Percentiles rank a stretch among this genome's conserved stretches.
Conservation (phyloP, 2,888 invertebrate genomes). For the Sacculina carcini region DNA sequence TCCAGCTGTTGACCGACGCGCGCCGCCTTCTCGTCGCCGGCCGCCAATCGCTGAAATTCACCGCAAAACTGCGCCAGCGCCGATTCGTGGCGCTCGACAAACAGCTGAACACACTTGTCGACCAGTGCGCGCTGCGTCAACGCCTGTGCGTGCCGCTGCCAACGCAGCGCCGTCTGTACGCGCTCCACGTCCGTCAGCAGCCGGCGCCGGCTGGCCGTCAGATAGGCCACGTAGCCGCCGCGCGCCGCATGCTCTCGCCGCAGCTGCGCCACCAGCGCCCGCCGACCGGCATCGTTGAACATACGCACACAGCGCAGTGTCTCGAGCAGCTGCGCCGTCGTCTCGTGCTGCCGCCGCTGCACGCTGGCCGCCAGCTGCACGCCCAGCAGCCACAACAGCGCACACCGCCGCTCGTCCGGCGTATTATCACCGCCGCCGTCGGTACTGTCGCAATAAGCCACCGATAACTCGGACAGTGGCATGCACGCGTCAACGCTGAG, state of each 20-base stretch:
- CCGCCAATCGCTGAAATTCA: slow-evolving; percentile 47
- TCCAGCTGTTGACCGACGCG: slow-evolving; percentile 51
- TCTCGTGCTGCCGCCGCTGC: slow-evolving; percentile 44
- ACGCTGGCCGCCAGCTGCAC: slow-evolving; percentile 56
- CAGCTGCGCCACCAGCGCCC: slow-evolving; percentile 40
- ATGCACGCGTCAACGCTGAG: no score
- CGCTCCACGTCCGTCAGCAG: slow-evolving; percentile 45
- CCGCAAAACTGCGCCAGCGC: slow-evolving; percentile 44
- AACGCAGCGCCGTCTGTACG: slow-evolving; percentile 32
- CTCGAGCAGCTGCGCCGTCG: slow-evolving; percentile 54
- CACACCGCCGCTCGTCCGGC: slow-evolving; percentile 11
- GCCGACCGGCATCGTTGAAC: slow-evolving; percentile 40
- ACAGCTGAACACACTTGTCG: slow-evolving; percentile 46
- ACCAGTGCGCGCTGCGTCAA: slow-evolving; percentile 46
- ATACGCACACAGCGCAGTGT: slow-evolving; percentile 47
- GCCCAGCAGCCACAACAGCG: slow-evolving; percentile 36
- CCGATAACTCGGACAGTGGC: slow-evolving; percentile 5
- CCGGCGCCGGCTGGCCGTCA: slow-evolving; percentile 50
- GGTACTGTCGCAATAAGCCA: slow-evolving; percentile 8
- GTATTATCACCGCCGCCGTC: slow-evolving; percentile 4
- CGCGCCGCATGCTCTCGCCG: slow-evolving; percentile 47
- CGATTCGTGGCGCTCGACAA: slow-evolving; percentile 47
- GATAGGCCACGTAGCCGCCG: slow-evolving; percentile 53
- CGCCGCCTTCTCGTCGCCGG: slow-evolving; percentile 76
- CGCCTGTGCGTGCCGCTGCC: slow-evolving; percentile 39